A percentile compares a stretch with the other conserved stretches of the same genome.
Conservation (phyloP, 2,113 vertebrate genomes). For the Rhynchomys soricoides region DNA sequence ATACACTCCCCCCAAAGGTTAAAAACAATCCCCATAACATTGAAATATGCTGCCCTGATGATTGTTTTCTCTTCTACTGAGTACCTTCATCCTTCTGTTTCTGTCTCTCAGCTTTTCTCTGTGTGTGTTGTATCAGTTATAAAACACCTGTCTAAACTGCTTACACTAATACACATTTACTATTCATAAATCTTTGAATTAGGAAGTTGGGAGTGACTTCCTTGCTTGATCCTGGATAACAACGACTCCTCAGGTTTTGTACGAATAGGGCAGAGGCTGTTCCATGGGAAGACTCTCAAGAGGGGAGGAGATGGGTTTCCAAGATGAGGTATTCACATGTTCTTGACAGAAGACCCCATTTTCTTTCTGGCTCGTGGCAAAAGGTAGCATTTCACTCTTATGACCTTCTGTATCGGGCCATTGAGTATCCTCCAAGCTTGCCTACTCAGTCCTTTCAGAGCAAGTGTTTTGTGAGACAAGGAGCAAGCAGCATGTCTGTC, state of each 20-base stretch:
- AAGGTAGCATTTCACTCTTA: neutral
- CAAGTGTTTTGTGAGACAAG: neutral
- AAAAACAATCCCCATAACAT: neutral
- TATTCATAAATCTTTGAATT: neutral
- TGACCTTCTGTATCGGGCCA: too few relatives aligned
- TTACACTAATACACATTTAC: neutral
- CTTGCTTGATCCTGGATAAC: neutral
- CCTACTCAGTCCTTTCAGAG: neutral
- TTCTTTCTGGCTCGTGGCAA: neutral
- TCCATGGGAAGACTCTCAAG: neutral
- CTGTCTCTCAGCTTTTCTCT: neutral
- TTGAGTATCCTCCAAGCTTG: neutral
- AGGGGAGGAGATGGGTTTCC: neutral
- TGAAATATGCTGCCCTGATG: neutral
- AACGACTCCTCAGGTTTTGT: neutral
- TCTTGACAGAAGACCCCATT: neutral
- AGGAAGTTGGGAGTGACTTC: neutral
- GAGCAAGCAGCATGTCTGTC: neutral
- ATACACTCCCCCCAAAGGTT: too few relatives aligned
- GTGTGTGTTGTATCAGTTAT: neutral
- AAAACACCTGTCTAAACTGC: neutral
- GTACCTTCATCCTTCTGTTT: neutral
- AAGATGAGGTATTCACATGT: neutral
- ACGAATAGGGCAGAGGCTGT: neutral
- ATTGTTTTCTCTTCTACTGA: neutral